Evolutionary conservation across 2,888 invertebrate species (phyloP).

Genomic region (Mimumesa dahlbomi): DNA sequence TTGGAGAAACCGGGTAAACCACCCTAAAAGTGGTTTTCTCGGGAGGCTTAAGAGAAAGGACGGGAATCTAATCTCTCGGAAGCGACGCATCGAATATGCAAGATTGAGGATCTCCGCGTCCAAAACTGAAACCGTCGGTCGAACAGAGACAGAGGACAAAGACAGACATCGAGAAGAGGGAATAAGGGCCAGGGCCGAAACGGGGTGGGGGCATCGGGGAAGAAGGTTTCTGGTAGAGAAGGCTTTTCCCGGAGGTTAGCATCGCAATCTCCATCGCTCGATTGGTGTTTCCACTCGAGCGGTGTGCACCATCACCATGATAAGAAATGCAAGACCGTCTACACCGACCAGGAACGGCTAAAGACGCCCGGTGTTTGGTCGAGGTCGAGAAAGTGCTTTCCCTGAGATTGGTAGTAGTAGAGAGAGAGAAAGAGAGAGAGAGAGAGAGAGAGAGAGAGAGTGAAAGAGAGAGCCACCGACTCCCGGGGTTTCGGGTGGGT

Average conservation of each 20-base stretch:
- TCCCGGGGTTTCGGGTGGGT: no score
- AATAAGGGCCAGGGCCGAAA: background rate
- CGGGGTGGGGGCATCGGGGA: conserved; percentile 1
- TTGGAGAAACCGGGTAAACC: conserved; percentile 1
- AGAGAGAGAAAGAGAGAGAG: no score
- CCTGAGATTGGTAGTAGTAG: conserved; percentile 64
- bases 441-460: no score
- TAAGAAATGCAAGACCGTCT: conserved; percentile 57
- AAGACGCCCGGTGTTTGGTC: conserved; percentile 23
- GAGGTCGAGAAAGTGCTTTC: conserved; percentile 62
- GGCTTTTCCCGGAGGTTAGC: conserved; percentile 65
- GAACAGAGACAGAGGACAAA: conserved; percentile 26
- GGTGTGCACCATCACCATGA: conserved; percentile 57
- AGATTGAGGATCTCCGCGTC: conserved; percentile 47
- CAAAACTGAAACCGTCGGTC: no score
- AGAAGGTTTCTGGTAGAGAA: conserved; percentile 45
- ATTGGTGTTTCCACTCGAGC: conserved; percentile 66
- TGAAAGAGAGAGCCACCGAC: no score
- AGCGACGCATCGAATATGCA: conserved; percentile 63
- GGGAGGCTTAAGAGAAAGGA: conserved; percentile 7
- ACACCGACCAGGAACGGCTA: conserved; percentile 37
- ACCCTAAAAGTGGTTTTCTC: conserved; percentile 28
- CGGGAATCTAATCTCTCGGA: conserved; percentile 56
- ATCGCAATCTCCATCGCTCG: conserved; percentile 67
- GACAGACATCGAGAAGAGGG: background rate